Base-by-base conservation (phyloP, 1,140 invertebrate genomes). In the Scaptomyza montana region DNA sequence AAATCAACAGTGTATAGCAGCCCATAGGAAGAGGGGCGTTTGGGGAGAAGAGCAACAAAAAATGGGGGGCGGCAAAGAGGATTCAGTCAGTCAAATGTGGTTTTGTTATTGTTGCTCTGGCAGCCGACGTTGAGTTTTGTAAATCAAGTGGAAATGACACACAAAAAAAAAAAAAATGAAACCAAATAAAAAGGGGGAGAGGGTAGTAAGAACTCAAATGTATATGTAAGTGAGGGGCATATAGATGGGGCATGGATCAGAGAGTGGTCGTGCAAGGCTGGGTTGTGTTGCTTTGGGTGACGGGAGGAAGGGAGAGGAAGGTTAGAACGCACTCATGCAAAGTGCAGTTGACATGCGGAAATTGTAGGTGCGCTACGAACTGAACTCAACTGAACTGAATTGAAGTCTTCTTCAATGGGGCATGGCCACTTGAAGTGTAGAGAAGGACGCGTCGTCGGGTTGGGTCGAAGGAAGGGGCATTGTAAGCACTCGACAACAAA, bases 341-440 rank as follows among this genome's bases (percentile, higher is more conserved):
- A 87, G 84, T 82, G 82, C 84, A 89, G 84, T 87, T 87, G 79
- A 89, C 82, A 82, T 82, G 84, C 82, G 82, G 78, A 87, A 87
- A 87, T 87, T 89, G 82, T 89, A 79, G 82, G 76, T 85, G 79
- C 77, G 62, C 75, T 57, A 8, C 66, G 45, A 71, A 56, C 68
- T 57, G 53, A 71, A 65, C 69, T 71, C 59, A 36, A 21, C 30
- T 55, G 25, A 28, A 59, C 64, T 70, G 53, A 57, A 62, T 69
- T 63, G 53, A 63, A 74, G 60, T 62, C 65, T 74, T 69, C 71
- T 74, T 74, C 65, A 74, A 70, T 67, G 64, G 70, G 70, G 70
- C 70, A 64, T 73, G 64, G 54, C 69, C 69, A 72, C 70, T 73
- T 25, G 65, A 63, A 28, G 47, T 5, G n/a, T n/a, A 4, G 39